A percentile compares a stretch with the other conserved stretches of the same genome.
phyloP scores from a whole-genome alignment of 2,113 vertebrate species.

The Hydrochoerus hydrochaeris region DNA sequence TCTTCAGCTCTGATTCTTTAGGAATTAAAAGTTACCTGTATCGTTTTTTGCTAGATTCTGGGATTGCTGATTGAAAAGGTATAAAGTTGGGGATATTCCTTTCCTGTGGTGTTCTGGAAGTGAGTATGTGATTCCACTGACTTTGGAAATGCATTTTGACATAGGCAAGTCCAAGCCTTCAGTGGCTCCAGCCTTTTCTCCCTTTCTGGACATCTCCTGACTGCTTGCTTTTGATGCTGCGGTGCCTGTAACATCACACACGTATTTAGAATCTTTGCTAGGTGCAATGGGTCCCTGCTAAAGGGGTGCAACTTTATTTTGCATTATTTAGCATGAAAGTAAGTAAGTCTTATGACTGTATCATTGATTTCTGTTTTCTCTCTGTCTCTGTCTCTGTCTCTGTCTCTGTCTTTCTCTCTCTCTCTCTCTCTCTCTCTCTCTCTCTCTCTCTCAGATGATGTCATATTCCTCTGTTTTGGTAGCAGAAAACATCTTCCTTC shows the following conservation, averaged over 20 bases:
- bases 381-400: no score
- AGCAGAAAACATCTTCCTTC: neutral
- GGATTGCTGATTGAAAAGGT: neutral
- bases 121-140: neutral
- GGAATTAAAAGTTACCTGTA: fast-evolving
- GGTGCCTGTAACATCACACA: fast-evolving
- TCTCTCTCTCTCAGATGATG: neutral
- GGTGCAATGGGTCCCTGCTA: neutral
- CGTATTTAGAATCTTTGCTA: neutral
- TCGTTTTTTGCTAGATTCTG: neutral
- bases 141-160: neutral
- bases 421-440: no score
- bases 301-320: neutral
- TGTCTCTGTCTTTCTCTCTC: no score
- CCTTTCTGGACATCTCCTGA: neutral
- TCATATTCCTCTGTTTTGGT: neutral
- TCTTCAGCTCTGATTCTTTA: neutral
- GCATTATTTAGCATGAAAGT: neutral
- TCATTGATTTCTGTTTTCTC: neutral
- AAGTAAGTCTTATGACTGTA: neutral
- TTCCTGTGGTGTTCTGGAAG: neutral
- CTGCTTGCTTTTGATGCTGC: neutral
- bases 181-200: no score
- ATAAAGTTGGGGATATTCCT: neutral
- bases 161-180: neutral